phyloP scores from a whole-genome alignment of 2,797 vertebrate genomes.

The Florisuga fusca region DNA sequence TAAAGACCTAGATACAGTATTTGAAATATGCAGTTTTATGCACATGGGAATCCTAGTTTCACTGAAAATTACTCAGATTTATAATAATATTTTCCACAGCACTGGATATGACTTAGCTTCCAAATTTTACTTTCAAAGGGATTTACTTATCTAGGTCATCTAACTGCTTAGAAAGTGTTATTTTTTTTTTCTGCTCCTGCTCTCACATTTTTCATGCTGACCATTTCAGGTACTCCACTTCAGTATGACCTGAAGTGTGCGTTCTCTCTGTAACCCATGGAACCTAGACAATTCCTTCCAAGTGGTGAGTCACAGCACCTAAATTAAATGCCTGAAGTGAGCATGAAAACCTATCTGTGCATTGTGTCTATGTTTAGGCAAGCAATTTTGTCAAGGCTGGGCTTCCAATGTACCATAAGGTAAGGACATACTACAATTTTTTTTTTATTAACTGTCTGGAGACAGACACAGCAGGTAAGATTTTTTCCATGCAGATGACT shows the following conservation, averaged over 20 bases:
- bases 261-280: neutral
- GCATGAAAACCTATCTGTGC: neutral
- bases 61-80: neutral
- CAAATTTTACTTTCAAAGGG: slow-evolving; percentile 2
- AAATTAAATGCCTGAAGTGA: neutral
- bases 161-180: neutral
- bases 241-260: neutral
- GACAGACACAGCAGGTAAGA: neutral
- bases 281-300: neutral
- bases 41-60: neutral
- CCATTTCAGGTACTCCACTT: neutral
- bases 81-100: neutral
- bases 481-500: neutral
- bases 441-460: neutral
- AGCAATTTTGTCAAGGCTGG: neutral
- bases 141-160: slow-evolving; percentile 17
- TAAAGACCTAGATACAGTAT: neutral
- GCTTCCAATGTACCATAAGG: neutral
- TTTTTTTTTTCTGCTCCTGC: neutral
- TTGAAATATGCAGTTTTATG: neutral
- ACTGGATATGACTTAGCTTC: neutral
- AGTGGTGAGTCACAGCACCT: neutral
- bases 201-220: neutral
- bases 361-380: neutral
- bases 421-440: neutral